These are phyloP conservation scores for Aramus guarauna DNA, from an alignment of 2,113 vertebrate genomes.

Conservation along the genomic window DNA sequence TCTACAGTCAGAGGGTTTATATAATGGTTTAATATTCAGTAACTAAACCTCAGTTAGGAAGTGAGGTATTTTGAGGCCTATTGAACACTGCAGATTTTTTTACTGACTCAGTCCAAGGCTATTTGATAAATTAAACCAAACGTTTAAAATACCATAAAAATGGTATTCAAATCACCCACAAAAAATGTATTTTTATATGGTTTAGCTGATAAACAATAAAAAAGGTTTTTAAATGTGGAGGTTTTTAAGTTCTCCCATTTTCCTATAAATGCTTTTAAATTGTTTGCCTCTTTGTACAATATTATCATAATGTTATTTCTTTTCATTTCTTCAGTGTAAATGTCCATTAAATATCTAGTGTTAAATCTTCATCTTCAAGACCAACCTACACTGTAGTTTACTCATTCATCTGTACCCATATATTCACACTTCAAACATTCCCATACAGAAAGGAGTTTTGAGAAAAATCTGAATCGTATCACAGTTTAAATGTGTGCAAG, in stretches of 20 bases:
- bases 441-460: not conserved
- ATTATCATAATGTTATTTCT: not conserved
- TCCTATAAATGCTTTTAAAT: not conserved
- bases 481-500: not conserved
- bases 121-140: not conserved
- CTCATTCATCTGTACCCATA: not conserved
- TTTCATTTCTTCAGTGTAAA: not conserved
- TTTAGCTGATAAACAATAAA: not conserved
- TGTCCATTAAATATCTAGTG: not conserved
- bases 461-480: not conserved
- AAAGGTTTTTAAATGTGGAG: not conserved
- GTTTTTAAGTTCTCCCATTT: not conserved
- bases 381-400: not conserved
- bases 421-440: not conserved
- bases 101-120: not conserved
- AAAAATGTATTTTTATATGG: not conserved
- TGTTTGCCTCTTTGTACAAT: not conserved
- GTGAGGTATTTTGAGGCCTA: not conserved
- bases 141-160: not conserved
- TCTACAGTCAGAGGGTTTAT: not conserved
- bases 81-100: not conserved
- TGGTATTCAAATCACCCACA: not conserved
- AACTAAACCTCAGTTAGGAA: constrained; percentile 17
- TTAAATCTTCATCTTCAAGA: not conserved
- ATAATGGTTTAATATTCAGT: not conserved